Base-by-base conservation (phyloP, 2,888 invertebrate species). In the Xanthia togata region DNA sequence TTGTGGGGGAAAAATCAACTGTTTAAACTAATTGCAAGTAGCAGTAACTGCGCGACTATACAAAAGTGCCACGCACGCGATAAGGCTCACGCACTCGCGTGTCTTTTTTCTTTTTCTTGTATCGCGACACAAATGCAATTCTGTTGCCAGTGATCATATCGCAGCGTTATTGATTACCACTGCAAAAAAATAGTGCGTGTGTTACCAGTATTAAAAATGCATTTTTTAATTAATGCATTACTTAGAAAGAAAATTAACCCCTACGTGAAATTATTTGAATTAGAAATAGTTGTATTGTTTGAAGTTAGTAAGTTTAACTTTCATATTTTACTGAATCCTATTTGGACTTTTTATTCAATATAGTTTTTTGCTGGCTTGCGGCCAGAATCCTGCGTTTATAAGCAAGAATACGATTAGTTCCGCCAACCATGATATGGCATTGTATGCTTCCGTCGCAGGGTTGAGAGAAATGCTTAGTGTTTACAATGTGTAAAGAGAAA, bases 121-220 rank as follows among this genome's bases (percentile, higher is more conserved):
- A 79, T 60, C 62, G 62, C 85, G 35, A 84, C 70, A 59, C 71
- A 81, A 85, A 78, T 87, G 87, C 81, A 78, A 74, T 76, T 76
- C 78, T 78, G 70, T 83, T 53, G 74, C 71, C 50, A 69, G 65
- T 75, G 87, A 88, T 86, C 69, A 72, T 75, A 87, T 84, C 84
- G 70, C 67, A 62, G 41, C 44, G 47, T 79, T 80, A 84, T 85
- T 80, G 82, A 87, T 81, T 82, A 82, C 80, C 69, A 75, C 73
- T 76, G 87, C 87, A 79, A 88, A 87, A 85, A 86, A 82, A 80
- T 65, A 0, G 75, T 84, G 84, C 87, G 77, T 84, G 78, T 73
- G 70, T 60, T 79, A 31, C 78, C 57, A 76, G 64, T 35, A 75
- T 31, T 77, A 82, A 80, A 80, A 80, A 82, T 70, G 70, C 73